Base-by-base conservation (phyloP, 2,113 vertebrate genomes). In the human (Homo sapiens) region DNA sequence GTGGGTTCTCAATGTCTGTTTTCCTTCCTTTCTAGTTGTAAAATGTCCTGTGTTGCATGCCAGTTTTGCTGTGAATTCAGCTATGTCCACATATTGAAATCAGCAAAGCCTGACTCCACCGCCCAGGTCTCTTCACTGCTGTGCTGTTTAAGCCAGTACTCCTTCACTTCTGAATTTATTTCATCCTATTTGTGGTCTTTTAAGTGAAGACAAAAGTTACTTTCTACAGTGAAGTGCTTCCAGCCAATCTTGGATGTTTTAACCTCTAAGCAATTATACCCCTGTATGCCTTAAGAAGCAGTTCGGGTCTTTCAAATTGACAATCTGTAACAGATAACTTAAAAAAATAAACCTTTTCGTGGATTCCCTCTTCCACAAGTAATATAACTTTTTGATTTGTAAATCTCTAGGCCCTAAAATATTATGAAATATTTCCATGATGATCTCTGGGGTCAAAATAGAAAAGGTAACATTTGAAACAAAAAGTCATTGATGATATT, bases 31-130 rank as follows among this genome's bases (percentile, higher is more conserved):
- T 70, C 13, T 72, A 50, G 18, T 17, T 66, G 20, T 5, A 12
- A 20, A 30, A 40, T 52, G 14, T 18, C 22, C 10, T 70, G 18
- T 30, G 5, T 1, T 27, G 6, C 35, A 68, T 16, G 68, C 61
- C 16, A 48, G 11, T 64, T 45, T 17, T 17, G 32, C 30, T 48
- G 9, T 25, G 35, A 45, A 48, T 25, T 40, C 30, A 68, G 30
- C 12, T 9, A 20, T 9, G 30, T 23, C n/a, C 5, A 45, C 18
- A 40, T 1, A 16, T 0, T 23, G n/a, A 61, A 59, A n/a, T 50
- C 48, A 83, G 22, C 35, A 80, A 61, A 55, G 30, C 11, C 32
- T 16, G 25, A n/a, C 2, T 40, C 76, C 7, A 5, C 20, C 30
- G 27, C 40, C 12, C 12, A 45, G 32, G 2, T 45, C 23, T 38